These are phyloP conservation scores for Helicoverpa armigera DNA, from an alignment of 1,140 invertebrate species.

Conservation along the genomic window DNA sequence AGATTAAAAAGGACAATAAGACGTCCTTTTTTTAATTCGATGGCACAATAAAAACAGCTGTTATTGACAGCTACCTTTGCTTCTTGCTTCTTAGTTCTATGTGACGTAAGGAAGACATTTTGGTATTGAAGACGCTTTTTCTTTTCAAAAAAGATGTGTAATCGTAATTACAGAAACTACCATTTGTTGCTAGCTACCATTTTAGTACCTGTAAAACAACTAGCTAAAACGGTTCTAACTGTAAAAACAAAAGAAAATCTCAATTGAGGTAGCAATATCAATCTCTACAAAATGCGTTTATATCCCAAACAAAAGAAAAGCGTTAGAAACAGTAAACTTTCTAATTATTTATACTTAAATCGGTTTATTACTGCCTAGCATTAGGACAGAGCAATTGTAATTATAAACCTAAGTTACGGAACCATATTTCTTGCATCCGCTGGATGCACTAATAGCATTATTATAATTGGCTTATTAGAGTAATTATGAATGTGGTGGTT, in stretches of 20 bases:
- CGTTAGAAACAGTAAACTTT: neutral
- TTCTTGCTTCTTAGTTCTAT: neutral
- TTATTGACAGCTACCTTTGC: neutral
- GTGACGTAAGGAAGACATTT: too few species aligned
- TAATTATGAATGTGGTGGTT: constrained; percentile 59
- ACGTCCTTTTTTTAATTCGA: constrained; percentile 12
- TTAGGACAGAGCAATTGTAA: constrained; percentile 31
- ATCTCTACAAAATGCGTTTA: too few species aligned
- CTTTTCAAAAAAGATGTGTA: too few species aligned
- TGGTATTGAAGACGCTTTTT: too few species aligned
- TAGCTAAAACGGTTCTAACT: too few species aligned
- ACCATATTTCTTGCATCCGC: constrained; percentile 60
- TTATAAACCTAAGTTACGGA: constrained; percentile 19
- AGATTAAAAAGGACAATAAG: constrained; percentile 16
- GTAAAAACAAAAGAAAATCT: too few species aligned
- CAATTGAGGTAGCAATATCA: too few species aligned
- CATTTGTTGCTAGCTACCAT: too few species aligned
- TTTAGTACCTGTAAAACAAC: too few species aligned
- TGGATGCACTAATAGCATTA: constrained; percentile 69
- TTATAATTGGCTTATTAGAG: constrained; percentile 71
- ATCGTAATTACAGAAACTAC: too few species aligned
- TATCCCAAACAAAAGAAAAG: neutral
- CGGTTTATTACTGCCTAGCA: constrained; percentile 14
- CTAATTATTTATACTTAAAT: constrained; percentile 24
- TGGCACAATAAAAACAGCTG: constrained; percentile 19